Conservation (phyloP, 2,797 vertebrate species). For the Lindbergichthys nudifrons region DNA sequence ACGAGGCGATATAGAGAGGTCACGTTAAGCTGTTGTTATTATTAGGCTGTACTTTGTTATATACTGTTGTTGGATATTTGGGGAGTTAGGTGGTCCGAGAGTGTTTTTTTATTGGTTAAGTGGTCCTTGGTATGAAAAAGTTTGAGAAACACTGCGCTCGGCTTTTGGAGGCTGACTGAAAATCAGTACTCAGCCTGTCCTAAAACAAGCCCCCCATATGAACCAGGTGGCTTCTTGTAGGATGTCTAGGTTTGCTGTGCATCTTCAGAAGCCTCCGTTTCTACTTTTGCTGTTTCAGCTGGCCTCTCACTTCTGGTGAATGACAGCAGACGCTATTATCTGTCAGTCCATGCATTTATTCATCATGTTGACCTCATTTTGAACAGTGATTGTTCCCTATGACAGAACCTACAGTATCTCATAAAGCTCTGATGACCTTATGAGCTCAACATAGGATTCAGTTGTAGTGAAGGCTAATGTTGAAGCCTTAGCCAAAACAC, state of each 20-base stretch:
- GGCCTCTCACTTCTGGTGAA: constrained; percentile 19
- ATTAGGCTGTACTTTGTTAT: too few relatives aligned
- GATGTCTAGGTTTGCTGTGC: constrained; percentile 6
- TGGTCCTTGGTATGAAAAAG: too few relatives aligned
- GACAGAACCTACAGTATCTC: too few relatives aligned
- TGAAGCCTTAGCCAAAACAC: neutral
- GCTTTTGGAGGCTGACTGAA: constrained; percentile 24
- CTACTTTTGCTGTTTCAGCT: constrained; percentile 22
- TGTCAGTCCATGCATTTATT: constrained; percentile 27
- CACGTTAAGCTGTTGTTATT: too few relatives aligned
- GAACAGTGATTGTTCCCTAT: neutral
- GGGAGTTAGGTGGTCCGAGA: too few relatives aligned
- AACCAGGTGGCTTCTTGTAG: neutral
- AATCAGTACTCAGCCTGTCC: constrained; percentile 33
- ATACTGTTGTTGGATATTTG: too few relatives aligned
- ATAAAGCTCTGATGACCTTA: neutral
- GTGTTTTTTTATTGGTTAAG: too few relatives aligned
- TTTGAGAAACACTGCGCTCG: too few relatives aligned
- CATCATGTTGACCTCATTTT: constrained; percentile 40
- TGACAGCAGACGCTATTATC: constrained; percentile 4
- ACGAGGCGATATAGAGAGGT: too few relatives aligned
- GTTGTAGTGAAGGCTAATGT: neutral
- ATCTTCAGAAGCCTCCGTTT: constrained; percentile 8
- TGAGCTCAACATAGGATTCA: neutral
- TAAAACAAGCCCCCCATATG: constrained; percentile 11